A percentile compares a stretch with the other conserved stretches of the same genome.
phyloP scores from a whole-genome alignment of 2,113 vertebrate species.

The Eptesicus fuscus region DNA sequence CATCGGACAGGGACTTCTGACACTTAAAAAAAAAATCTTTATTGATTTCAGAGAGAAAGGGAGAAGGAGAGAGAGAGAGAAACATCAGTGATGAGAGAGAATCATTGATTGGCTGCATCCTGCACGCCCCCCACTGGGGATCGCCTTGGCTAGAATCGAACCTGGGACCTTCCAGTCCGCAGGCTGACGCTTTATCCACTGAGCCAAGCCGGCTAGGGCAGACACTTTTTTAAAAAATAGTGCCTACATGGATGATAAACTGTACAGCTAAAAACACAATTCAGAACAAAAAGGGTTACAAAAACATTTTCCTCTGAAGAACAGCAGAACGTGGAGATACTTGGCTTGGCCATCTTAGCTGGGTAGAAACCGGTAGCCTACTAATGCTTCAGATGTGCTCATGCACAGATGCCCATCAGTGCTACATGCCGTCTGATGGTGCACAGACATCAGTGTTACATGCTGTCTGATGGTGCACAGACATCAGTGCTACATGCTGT shows the following conservation, averaged over 20 bases:
- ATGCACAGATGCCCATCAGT: background rate
- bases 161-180: too few species aligned
- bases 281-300: background rate
- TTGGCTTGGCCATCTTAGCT: background rate
- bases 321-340: background rate
- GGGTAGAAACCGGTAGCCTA: background rate
- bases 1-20: constrained; percentile 21
- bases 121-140: too few species aligned
- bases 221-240: background rate
- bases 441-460: background rate
- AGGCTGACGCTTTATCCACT: too few species aligned
- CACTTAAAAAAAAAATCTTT: background rate
- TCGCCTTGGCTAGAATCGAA: too few species aligned
- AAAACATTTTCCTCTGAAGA: constrained; percentile 5
- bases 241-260: background rate
- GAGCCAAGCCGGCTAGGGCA: too few species aligned
- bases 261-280: constrained; percentile 6
- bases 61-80: too few species aligned
- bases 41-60: too few species aligned
- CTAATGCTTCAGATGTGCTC: background rate
- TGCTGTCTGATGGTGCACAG: background rate
- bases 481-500: too few species aligned
- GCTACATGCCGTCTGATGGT: accelerated
- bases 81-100: too few species aligned
- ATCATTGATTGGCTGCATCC: too few species aligned